Evolutionary conservation across 2,113 vertebrate genomes (phyloP).

Genomic region (Lophotis ruficrista): DNA sequence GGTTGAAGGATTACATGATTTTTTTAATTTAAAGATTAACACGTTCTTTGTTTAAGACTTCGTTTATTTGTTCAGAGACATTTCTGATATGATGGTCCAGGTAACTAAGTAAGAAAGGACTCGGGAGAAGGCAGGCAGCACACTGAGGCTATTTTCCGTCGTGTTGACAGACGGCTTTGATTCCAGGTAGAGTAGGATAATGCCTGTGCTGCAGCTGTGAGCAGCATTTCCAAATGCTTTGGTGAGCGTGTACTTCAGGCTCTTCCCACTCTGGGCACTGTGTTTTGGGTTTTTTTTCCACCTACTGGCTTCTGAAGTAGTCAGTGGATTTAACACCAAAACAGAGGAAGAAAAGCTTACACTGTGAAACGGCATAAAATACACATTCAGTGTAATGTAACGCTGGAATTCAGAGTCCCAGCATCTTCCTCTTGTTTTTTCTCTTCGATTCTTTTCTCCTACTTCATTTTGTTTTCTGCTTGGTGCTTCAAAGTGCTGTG

Average conservation of each 20-base stretch:
- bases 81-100: constrained; percentile 24
- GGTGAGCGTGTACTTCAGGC: not conserved
- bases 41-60: constrained; percentile 61
- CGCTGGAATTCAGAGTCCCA: not conserved
- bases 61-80: constrained; percentile 49
- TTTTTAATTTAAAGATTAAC: constrained; percentile 69
- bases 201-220: not conserved
- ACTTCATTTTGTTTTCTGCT: not conserved
- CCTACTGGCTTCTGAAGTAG: not conserved
- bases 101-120: not conserved
- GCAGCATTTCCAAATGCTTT: not conserved
- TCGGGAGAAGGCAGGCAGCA: not conserved
- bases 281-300: not conserved
- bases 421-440: not conserved
- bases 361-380: not conserved
- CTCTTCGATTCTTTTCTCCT: not conserved
- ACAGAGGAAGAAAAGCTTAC: not conserved
- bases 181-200: not conserved
- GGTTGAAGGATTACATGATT: constrained; percentile 64
- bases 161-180: not conserved
- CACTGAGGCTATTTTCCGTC: not conserved
- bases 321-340: not conserved
- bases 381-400: not conserved
- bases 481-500: not conserved
- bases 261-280: not conserved